These are phyloP conservation scores for Cossypha dichroa DNA, from an alignment of 2,797 vertebrate species.

Conservation along the genomic window DNA sequence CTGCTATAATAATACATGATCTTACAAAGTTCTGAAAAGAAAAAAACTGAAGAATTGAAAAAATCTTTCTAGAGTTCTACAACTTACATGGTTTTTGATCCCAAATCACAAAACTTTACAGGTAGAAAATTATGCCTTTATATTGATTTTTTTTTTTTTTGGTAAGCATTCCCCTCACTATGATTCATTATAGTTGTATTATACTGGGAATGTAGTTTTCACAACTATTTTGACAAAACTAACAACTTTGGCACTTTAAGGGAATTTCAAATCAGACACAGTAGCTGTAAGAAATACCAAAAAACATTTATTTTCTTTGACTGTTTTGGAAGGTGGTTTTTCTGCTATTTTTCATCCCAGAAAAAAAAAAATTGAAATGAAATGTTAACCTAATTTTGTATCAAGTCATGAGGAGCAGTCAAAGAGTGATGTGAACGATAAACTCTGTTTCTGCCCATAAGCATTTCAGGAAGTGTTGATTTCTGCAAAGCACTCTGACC, in stretches of 20 bases:
- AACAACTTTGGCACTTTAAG: neutral
- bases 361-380: neutral
- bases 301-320: neutral
- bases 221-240: neutral
- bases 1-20: neutral
- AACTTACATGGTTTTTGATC: neutral
- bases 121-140: neutral
- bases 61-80: neutral
- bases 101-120: neutral
- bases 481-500: neutral
- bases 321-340: rapidly evolving
- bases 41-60: neutral
- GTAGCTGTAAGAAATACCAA: neutral
- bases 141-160: neutral
- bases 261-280: neutral
- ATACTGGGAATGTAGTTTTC: neutral
- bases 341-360: neutral
- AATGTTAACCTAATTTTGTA: neutral
- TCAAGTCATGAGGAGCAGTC: neutral
- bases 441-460: neutral
- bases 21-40: neutral
- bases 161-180: rapidly evolving
- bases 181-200: neutral
- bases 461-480: neutral
- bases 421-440: neutral